Evolutionary conservation across 1,140 invertebrate genomes (phyloP), one percentile per base, ranked within the genome.

Genomic region (Theocolax elegans): DNA sequence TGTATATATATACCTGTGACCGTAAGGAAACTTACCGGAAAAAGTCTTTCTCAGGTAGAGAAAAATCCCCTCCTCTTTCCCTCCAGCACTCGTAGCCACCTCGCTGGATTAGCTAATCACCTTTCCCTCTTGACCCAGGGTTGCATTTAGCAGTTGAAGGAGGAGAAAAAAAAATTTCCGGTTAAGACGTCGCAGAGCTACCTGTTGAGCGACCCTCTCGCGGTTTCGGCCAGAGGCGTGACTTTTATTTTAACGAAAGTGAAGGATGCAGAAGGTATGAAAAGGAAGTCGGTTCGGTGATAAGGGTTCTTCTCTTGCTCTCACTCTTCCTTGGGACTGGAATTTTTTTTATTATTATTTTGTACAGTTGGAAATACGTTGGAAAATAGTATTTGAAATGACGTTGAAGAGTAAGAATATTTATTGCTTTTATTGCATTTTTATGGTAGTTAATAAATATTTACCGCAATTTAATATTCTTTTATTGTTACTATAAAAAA

Each of bases 241-340:
- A 51, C 48, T 51, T 21, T 51, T 51, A 51, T 51, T 51, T 51
- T 27, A 51, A 51, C 21, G 10, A 51, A 44, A 44, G 42, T 44
- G 42, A 44, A 44, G 42, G 42, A 44, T 44, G 42, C n/a, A 44
- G 42, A 12, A 3, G n/a, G 7, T 44, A 9, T 44, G 10, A 44
- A 44, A n/a, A 35, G n/a, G 42, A 12, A 44, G 42, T 15, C 15
- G 15, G 15, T n/a, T 6, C 7, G n/a, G 42, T 44, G 42, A 44
- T 44, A 44, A 44, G 42, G n/a, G 42, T 44, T 35, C 31, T 35
- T 35, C 10, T 44, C 42, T 38, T n/a, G 42, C 42, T 44, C n/a
- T 44, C 42, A 9, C 13, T 44, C 15, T 44, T 44, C 13, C 15
- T 44, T 35, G 4, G 31, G 31, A n/a, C n/a, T n/a, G n/a, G n/a